phyloP scores from a whole-genome alignment of 2,113 vertebrate species.

The Periophthalmodon schlosseri region DNA sequence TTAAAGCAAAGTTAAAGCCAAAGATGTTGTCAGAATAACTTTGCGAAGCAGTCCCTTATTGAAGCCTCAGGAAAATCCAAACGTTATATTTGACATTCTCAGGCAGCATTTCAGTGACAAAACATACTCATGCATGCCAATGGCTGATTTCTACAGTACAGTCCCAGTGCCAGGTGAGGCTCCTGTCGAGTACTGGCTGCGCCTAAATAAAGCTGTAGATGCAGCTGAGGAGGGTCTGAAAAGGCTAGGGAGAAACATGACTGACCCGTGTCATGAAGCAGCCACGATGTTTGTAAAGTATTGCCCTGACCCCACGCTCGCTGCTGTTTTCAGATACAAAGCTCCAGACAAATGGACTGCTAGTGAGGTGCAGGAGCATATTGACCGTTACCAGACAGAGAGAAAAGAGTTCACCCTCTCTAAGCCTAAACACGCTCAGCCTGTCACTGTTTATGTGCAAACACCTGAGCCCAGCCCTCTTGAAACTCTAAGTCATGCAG shows the following conservation, averaged over 20 bases:
- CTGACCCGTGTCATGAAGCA: conserved; percentile 24
- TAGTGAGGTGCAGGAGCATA: conserved; percentile 38
- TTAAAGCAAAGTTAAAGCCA: conserved; percentile 27
- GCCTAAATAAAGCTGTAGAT: conserved; percentile 37
- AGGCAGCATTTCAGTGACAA: conserved; percentile 31
- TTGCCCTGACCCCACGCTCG: conserved; percentile 35
- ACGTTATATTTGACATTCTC: conserved; percentile 28
- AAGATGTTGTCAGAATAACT: conserved; percentile 34
- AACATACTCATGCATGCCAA: conserved; percentile 37
- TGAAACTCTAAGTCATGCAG: background rate
- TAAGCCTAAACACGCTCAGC: background rate
- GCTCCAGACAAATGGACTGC: conserved; percentile 43
- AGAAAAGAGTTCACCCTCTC: background rate
- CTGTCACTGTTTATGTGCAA: background rate
- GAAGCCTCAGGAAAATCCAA: conserved; percentile 14
- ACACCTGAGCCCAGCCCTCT: background rate
- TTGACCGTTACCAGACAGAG: conserved; percentile 23
- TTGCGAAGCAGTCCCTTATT: conserved; percentile 11
- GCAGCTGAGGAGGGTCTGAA: conserved; percentile 31
- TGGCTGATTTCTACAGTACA: conserved; percentile 43
- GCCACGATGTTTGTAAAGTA: conserved; percentile 51
- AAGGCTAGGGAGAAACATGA: conserved; percentile 18
- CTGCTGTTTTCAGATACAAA: conserved; percentile 39
- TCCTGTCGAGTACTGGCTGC: conserved; percentile 36
- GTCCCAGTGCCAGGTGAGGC: conserved; percentile 20